A percentile compares a stretch with the other conserved stretches of the same genome.
Conservation (phyloP, 2,797 vertebrate genomes). For the Alca torda region DNA sequence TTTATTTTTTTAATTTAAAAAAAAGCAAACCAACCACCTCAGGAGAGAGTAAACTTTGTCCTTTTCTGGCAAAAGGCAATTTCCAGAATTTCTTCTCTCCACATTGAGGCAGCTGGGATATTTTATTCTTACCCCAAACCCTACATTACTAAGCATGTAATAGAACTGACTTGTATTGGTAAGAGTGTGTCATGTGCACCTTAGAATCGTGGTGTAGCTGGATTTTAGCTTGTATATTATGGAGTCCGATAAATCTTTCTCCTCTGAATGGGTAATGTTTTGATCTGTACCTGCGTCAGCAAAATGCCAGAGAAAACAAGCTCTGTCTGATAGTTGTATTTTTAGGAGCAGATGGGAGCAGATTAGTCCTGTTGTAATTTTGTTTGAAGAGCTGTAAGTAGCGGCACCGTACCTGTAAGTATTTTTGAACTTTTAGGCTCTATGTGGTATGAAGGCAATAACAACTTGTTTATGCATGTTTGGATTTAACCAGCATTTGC, state of each 20-base stretch:
- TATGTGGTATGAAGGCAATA: neutral
- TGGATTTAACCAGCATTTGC: neutral
- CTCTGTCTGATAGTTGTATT: neutral
- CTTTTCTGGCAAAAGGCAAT: neutral
- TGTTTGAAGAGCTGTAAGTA: neutral
- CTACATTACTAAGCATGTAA: fast-evolving
- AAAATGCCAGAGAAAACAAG: neutral
- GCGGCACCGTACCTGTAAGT: neutral
- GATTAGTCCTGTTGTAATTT: neutral
- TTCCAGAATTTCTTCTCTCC: neutral
- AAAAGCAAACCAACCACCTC: neutral
- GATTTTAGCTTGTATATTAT: neutral
- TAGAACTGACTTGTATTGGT: fast-evolving
- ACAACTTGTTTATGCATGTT: neutral
- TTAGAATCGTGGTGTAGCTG: neutral
- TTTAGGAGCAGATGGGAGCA: neutral
- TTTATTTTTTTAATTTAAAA: neutral
- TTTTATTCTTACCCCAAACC: neutral
- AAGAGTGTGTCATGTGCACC: neutral
- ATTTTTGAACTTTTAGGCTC: neutral
- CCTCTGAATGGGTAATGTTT: neutral
- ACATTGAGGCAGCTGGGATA: neutral
- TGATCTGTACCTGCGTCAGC: neutral
- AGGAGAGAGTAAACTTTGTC: neutral
- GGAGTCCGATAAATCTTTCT: neutral